Conservation (phyloP, 2,888 invertebrate species). For the Brenthis hecate region DNA sequence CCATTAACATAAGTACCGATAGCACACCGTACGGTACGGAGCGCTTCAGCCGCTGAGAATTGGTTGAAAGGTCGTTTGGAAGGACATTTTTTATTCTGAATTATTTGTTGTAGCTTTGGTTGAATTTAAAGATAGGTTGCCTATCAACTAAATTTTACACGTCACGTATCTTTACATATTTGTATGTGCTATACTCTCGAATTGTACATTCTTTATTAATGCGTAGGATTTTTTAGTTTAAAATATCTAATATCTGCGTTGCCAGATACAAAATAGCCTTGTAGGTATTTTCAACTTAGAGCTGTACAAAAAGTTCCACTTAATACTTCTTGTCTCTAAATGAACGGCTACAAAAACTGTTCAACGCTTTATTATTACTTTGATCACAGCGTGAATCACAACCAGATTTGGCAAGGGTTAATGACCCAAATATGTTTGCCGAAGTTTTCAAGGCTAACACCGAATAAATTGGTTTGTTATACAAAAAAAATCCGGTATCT, state of each 20-base stretch:
- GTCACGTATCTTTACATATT: not conserved
- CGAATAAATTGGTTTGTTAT: slow-evolving; percentile 70
- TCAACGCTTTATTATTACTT: slow-evolving; percentile 77
- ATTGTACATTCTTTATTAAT: too few species aligned
- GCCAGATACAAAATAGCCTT: slow-evolving; percentile 47
- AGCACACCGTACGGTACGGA: slow-evolving; percentile 63
- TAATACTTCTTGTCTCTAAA: slow-evolving; percentile 58
- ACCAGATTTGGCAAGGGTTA: slow-evolving; percentile 80
- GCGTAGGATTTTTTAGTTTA: not conserved
- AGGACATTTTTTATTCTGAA: slow-evolving; percentile 71
- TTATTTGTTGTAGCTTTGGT: slow-evolving; percentile 54
- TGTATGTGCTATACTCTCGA: not conserved
- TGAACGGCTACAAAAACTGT: slow-evolving; percentile 77
- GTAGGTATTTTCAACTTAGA: slow-evolving; percentile 61
- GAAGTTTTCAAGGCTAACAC: slow-evolving; percentile 76
- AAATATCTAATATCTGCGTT: not conserved
- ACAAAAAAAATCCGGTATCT: slow-evolving; percentile 67
- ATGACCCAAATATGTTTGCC: slow-evolving; percentile 80
- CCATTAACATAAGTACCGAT: slow-evolving; percentile 68
- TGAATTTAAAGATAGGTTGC: slow-evolving; percentile 44
- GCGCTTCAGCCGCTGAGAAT: slow-evolving; percentile 52
- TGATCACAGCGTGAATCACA: slow-evolving; percentile 79
- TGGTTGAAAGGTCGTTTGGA: slow-evolving; percentile 71
- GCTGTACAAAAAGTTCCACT: slow-evolving; percentile 31
- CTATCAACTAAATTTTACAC: not conserved